Base-by-base conservation (phyloP, 2,113 vertebrate species). In the Cepphus grylle region DNA sequence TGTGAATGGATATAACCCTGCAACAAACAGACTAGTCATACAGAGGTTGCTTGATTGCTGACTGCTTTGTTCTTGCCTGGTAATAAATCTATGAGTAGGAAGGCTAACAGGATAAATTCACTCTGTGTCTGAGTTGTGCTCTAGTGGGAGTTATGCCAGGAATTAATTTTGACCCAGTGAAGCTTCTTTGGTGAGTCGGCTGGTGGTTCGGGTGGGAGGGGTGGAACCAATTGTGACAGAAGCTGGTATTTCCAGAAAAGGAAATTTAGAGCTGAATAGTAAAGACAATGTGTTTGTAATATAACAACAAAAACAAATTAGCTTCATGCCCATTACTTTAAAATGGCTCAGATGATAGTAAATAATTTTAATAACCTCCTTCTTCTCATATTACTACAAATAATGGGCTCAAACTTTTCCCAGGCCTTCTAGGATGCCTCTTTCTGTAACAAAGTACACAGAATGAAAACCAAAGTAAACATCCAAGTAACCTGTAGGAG, bases 161-260 rank as follows among this genome's bases (percentile, higher is more conserved):
- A 92, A 90, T 83, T 80, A 78, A 71, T 83, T 93, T 49, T 83
- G 71, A 87, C 59, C 71, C 82, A 92, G 50, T 50, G 34, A 81
- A 88, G 58, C 50, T 94, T 45, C 69, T 80, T 74, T 86, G 63
- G 67, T 73, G 62, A 90, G 27, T 6, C 88, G 79, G 58, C 79
- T 94, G 47, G 47, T 88, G 67, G 81, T 70, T 94, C 80, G 87
- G 32, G 63, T 90, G 34, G 55, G 55, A 90, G 88, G 86, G 8
- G n/a, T 94, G 92, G 86, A 93, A 86, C 5, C 50, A 92, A 81
- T 86, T 81, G 34, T 91, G 65, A 96, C 89, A 93, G 98, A 91
- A 96, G 84, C 61, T 92, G 91, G 49, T 93, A 86, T 94, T 97
- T 95, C 92, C 94, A 96, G 94, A 93, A 92, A 94, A 96, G 95